Percentiles rank a stretch among this genome's conserved stretches.
Evolutionary conservation across 2,797 vertebrate species (phyloP).

Genomic region (Xerus rutilus): DNA sequence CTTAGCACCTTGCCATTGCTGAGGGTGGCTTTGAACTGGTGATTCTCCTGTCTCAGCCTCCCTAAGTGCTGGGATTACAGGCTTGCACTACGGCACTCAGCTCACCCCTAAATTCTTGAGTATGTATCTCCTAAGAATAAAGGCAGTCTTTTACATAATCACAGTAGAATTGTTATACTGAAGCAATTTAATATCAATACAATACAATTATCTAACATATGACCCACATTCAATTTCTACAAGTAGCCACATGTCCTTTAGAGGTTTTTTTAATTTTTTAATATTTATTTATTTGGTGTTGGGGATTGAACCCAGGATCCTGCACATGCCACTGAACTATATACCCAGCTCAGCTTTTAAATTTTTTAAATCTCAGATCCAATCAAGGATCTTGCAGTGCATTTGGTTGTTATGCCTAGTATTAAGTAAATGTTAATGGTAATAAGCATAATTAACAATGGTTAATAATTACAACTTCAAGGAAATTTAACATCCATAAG

Average conservation of each 20-base stretch:
- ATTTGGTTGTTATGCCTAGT: conserved; percentile 15
- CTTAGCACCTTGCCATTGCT: too few species aligned
- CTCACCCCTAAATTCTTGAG: conserved; percentile 16
- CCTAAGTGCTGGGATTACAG: too few species aligned
- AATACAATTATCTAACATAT: not conserved
- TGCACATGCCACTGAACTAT: not conserved
- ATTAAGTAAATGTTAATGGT: conserved; percentile 21
- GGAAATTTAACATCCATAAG: conserved; percentile 42
- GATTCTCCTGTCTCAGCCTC: too few species aligned
- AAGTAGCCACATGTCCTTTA: not conserved
- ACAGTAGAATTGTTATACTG: not conserved
- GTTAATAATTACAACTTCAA: not conserved
- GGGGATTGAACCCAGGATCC: not conserved
- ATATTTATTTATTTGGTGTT: not conserved
- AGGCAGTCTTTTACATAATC: not conserved
- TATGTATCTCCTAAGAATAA: not conserved
- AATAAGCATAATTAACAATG: not conserved
- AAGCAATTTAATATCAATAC: conserved; percentile 9
- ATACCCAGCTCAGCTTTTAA: not conserved
- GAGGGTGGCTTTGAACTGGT: too few species aligned
- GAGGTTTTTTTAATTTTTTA: not conserved
- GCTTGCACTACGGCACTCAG: too few species aligned
- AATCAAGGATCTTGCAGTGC: conserved; percentile 1
- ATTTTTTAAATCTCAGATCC: not conserved
- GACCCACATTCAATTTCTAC: conserved; percentile 33